phyloP scores from a whole-genome alignment of 2,888 invertebrate species.

The Dynastes grantii region DNA sequence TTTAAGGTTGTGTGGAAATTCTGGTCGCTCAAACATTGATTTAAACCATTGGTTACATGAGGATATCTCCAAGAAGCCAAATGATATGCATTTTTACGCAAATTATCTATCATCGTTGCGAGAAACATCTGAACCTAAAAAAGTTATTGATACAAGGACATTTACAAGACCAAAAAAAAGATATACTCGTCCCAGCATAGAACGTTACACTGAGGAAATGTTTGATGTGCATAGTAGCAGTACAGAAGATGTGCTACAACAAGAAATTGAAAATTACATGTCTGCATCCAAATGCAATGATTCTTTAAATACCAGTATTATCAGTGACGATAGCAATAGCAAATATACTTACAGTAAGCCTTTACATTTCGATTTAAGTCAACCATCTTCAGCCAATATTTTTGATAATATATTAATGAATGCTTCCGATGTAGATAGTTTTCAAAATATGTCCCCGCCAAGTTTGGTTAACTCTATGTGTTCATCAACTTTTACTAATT shows the following conservation, averaged over 20 bases:
- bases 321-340: slow-evolving; percentile 45
- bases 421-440: slow-evolving; percentile 71
- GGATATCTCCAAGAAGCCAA: slow-evolving; percentile 53
- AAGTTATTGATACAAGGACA: slow-evolving; percentile 79
- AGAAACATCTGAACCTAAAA: slow-evolving; percentile 62
- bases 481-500: slow-evolving; percentile 69
- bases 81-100: slow-evolving; percentile 50
- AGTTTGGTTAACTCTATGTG: slow-evolving; percentile 75
- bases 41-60: slow-evolving; percentile 57
- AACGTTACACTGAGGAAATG: slow-evolving; percentile 66
- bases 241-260: slow-evolving; percentile 34
- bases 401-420: slow-evolving; percentile 66
- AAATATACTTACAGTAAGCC: slow-evolving; percentile 56
- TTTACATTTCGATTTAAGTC: slow-evolving; percentile 66
- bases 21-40: slow-evolving; percentile 51
- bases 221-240: slow-evolving; percentile 40
- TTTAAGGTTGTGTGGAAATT: slow-evolving; percentile 52
- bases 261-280: slow-evolving; percentile 55
- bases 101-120: slow-evolving; percentile 49
- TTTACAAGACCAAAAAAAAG: slow-evolving; percentile 80
- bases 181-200: slow-evolving; percentile 75
- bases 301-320: slow-evolving; percentile 47
- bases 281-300: slow-evolving; percentile 47
- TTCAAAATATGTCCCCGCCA: slow-evolving; percentile 73
- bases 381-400: slow-evolving; percentile 64